Evolutionary conservation across 2,888 invertebrate species (phyloP).

Genomic region (Buathra laborator): DNA sequence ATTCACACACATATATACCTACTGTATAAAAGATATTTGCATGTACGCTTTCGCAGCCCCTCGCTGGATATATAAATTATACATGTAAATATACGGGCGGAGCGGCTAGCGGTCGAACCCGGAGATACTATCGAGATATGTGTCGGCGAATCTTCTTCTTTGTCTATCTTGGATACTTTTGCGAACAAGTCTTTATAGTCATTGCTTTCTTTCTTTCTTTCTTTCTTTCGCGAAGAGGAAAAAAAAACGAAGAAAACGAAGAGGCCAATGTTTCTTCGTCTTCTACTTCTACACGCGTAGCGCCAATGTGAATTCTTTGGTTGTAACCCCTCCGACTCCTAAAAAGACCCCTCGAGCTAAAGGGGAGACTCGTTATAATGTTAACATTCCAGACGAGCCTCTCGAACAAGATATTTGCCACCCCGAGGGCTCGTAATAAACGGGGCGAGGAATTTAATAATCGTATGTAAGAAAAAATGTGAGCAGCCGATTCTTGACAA

Average conservation of each 20-base stretch:
- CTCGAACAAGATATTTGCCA: neutral
- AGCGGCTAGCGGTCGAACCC: constrained; percentile 79
- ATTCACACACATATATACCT: neutral
- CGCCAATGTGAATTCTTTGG: constrained; percentile 44
- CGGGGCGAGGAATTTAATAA: neutral
- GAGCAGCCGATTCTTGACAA: neutral
- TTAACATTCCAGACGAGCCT: constrained; percentile 36
- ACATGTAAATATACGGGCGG: constrained; percentile 83
- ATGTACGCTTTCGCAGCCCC: constrained; percentile 60
- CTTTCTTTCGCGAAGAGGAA: constrained; percentile 11
- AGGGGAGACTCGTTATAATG: constrained; percentile 34
- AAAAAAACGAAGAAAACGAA: neutral
- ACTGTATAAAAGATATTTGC: constrained; percentile 12
- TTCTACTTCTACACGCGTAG: constrained; percentile 34
- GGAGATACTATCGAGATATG: constrained; percentile 80
- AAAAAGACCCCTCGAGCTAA: constrained; percentile 29
- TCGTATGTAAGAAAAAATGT: neutral
- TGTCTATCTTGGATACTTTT: constrained; percentile 44
- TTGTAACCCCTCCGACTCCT: neutral
- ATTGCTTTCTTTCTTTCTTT: constrained; percentile 39
- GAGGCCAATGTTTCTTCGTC: constrained; percentile 10
- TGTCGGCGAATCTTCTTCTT: constrained; percentile 77
- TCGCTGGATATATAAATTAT: constrained; percentile 83
- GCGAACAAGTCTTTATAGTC: constrained; percentile 18
- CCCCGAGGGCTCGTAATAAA: neutral